Evolutionary conservation across 2,888 invertebrate species (phyloP).

Genomic region (Caenorhabditis becei): DNA sequence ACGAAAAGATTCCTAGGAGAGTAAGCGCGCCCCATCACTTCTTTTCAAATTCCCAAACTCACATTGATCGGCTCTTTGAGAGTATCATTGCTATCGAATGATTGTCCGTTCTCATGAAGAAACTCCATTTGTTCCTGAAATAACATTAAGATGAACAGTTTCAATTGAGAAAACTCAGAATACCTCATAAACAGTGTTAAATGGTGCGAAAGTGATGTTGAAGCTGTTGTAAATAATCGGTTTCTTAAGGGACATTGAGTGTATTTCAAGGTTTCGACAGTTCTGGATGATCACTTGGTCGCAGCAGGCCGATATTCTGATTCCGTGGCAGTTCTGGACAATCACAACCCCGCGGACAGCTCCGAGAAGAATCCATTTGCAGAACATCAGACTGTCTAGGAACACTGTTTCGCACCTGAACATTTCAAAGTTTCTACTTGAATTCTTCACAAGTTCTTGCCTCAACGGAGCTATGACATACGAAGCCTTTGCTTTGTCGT

Average conservation of each 20-base stretch:
- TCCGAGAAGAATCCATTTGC: conserved; percentile 47
- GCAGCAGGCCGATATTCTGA: conserved; percentile 25
- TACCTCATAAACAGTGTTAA: conserved; percentile 53
- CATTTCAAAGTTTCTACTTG: neutral
- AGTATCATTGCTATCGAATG: conserved; percentile 25
- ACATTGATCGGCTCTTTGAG: conserved; percentile 56
- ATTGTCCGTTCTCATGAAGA: conserved; percentile 31
- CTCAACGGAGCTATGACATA: conserved; percentile 51
- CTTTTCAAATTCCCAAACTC: neutral
- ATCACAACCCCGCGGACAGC: conserved; percentile 47
- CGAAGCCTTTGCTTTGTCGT: conserved; percentile 59
- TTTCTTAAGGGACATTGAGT: conserved; percentile 33
- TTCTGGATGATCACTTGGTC: conserved; percentile 40
- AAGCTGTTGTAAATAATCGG: conserved; percentile 33
- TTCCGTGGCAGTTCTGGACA: conserved; percentile 22
- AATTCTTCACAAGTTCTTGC: neutral
- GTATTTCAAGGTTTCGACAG: conserved; percentile 34
- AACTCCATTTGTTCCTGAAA: conserved; percentile 48
- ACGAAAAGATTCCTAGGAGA: too few relatives aligned
- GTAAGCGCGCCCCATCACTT: too few relatives aligned
- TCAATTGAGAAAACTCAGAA: neutral
- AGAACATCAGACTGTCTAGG: conserved; percentile 40
- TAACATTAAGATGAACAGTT: neutral
- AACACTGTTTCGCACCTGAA: conserved; percentile 56
- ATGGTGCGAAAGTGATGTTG: conserved; percentile 39